Evolutionary conservation across 2,113 vertebrate species (phyloP), one percentile per base, ranked within the genome.

Genomic region (Atlantisia rogersi): DNA sequence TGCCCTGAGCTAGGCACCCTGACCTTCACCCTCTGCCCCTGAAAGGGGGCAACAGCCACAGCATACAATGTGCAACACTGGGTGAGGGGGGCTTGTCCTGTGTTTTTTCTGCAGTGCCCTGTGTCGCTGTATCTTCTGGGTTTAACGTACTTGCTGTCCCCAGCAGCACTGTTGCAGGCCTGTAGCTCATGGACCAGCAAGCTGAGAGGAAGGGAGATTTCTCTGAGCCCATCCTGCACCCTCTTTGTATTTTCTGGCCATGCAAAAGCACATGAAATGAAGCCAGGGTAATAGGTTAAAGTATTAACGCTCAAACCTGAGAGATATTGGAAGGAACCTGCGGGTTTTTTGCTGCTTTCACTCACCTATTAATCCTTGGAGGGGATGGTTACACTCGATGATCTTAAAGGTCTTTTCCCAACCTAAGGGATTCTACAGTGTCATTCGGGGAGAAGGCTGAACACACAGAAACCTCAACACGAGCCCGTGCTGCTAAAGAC

Each of bases 281-380:
- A 83, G 85, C 56, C 42, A 19, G 74, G 32, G 32, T 78, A 48
- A 89, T 48, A n/a, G 60, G 12, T 93, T 92, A 78, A 92, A 92
- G 71, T 92, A 74, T 59, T 77, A 86, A 24, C 44, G 69, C 46
- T 86, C 10, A 20, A 52, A 90, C 63, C 24, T 25, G 31, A 82
- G 39, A 31, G 1, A 2, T 18, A 4, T 42, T 75, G 80, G 55
- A 63, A 67, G 17, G 59, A 73, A 85, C 65, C 25, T 79, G 19
- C 11, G 1, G 1, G 29, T 63, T 74, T 65, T 91, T 83, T 64
- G 2, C 68, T 89, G 12, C 2, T 78, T 73, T 80, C 58, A 21
- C 40, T 86, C 15, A 5, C 31, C 7, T 46, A 0, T 71, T 19
- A 12, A 6, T 69, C 35, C 1, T 15, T 44, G 50, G 69, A 87